A percentile compares a stretch with the other conserved stretches of the same genome.
These are phyloP conservation scores for Fundulus diaphanus DNA, from an alignment of 2,797 vertebrate genomes.

Conservation along the genomic window DNA sequence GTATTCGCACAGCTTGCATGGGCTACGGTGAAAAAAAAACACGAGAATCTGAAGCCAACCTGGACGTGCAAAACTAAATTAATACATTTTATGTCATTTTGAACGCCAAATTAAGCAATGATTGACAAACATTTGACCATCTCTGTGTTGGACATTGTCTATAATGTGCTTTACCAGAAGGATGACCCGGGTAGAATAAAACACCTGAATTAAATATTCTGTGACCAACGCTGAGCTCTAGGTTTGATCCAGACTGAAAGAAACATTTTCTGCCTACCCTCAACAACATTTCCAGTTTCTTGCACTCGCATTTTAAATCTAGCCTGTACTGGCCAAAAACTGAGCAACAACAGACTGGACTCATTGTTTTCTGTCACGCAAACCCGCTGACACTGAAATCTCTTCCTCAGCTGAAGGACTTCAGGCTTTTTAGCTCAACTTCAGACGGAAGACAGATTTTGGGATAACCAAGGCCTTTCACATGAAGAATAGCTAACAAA, in stretches of 20 bases:
- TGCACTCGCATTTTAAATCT: constrained; percentile 11
- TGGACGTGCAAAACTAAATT: constrained; percentile 41
- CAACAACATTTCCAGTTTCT: constrained; percentile 4
- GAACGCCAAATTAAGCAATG: constrained; percentile 47
- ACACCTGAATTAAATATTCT: constrained; percentile 37
- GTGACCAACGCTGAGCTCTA: constrained; percentile 14
- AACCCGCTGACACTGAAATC: constrained; percentile 20
- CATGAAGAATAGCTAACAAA: constrained; percentile 17
- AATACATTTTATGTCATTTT: constrained; percentile 35
- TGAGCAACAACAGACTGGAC: constrained; percentile 14
- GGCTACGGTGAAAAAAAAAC: constrained; percentile 49
- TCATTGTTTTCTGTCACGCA: constrained; percentile 37
- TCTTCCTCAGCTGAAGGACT: constrained; percentile 21
- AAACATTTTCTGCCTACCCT: background rate
- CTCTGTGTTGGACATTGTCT: constrained; percentile 52
- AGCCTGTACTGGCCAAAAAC: background rate
- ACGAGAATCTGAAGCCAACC: constrained; percentile 49
- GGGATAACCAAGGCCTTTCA: constrained; percentile 14
- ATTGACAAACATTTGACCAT: constrained; percentile 53
- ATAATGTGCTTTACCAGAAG: constrained; percentile 40
- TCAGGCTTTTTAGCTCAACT: constrained; percentile 35
- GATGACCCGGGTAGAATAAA: constrained; percentile 25
- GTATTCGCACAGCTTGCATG: constrained; percentile 68
- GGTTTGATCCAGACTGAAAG: background rate
- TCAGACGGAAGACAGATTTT: constrained; percentile 5